phyloP scores from a whole-genome alignment of 2,888 invertebrate species.

The Thera britannica region DNA sequence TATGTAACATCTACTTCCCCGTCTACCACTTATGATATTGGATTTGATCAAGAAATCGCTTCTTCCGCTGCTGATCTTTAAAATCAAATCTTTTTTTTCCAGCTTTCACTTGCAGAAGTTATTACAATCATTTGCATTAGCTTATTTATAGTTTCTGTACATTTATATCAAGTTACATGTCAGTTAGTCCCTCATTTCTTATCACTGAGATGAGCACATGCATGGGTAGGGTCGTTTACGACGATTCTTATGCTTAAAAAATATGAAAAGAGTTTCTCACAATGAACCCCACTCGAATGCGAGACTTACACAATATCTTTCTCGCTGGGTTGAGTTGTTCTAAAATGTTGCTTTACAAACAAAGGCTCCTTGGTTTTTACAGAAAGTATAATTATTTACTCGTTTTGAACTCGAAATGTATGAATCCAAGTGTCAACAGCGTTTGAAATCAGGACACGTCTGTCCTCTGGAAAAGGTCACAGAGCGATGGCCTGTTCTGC shows the following conservation, averaged over 20 bases:
- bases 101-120: too few species aligned
- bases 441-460: conserved; percentile 56
- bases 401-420: conserved; percentile 14
- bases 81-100: not conserved
- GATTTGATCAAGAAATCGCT: conserved; percentile 6
- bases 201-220: not conserved
- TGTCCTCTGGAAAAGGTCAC: conserved; percentile 55
- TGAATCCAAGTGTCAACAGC: conserved; percentile 20
- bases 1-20: conserved; percentile 27
- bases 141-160: not conserved
- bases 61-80: not conserved
- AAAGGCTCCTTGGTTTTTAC: not conserved
- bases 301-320: conserved; percentile 25
- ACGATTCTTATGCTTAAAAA: conserved; percentile 26
- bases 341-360: conserved; percentile 8
- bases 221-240: conserved; percentile 5
- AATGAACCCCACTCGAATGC: conserved; percentile 35
- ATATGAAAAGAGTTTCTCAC: conserved; percentile 32
- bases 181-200: not conserved
- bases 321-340: conserved; percentile 13
- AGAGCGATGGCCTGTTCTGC: conserved; percentile 42
- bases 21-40: conserved; percentile 25
- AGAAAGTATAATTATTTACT: not conserved
- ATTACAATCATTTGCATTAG: not conserved
- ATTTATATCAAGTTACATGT: not conserved